Percentiles rank a stretch among this genome's conserved stretches.
Evolutionary conservation across 2,797 vertebrate genomes (phyloP).

Genomic region (Molossus alvarezi): DNA sequence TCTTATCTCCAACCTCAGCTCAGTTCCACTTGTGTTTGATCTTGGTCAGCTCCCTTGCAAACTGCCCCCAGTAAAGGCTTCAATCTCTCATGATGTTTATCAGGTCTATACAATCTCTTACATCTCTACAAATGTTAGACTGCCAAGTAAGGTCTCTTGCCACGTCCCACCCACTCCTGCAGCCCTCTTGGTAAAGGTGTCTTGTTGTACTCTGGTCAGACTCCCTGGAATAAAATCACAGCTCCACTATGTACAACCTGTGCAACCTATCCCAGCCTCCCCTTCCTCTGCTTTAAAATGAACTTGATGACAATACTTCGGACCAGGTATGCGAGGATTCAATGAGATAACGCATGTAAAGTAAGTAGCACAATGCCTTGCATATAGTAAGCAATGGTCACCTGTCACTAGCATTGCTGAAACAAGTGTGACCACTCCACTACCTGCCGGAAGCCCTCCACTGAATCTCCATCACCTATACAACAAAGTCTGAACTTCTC

Average conservation of each 20-base stretch:
- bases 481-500: background rate
- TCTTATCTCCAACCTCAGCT: background rate
- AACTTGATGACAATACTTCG: background rate
- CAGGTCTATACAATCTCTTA: background rate
- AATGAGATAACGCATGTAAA: background rate
- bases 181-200: background rate
- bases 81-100: background rate
- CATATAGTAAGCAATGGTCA: background rate
- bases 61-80: background rate
- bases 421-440: background rate
- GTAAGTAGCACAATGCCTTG: background rate
- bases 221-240: background rate
- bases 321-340: background rate
- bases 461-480: background rate
- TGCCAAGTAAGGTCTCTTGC: background rate
- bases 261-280: background rate
- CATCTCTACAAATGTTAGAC: background rate
- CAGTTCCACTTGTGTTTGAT: background rate
- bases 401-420: background rate
- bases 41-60: background rate
- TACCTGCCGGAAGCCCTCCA: background rate
- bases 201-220: background rate
- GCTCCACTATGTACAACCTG: background rate
- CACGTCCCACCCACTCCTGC: background rate
- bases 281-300: background rate